These are phyloP conservation scores for Pyrrhosoma nymphula DNA, from an alignment of 2,888 invertebrate species.

Conservation along the genomic window DNA sequence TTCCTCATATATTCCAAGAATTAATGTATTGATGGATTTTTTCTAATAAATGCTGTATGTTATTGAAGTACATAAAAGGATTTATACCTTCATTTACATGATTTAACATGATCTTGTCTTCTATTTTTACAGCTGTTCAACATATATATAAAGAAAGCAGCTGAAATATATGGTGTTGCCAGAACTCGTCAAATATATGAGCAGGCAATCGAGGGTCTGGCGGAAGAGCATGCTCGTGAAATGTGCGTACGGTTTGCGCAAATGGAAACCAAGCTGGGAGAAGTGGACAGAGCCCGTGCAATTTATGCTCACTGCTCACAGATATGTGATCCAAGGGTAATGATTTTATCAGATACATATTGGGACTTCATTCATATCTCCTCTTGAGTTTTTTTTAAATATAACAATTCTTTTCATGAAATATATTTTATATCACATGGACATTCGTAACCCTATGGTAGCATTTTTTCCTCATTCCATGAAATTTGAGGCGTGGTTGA, in stretches of 20 bases:
- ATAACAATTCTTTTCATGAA: not conserved
- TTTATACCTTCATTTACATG: no score
- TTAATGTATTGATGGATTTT: not conserved
- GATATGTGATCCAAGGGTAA: conserved; percentile 98
- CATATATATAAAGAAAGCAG: conserved; percentile 98
- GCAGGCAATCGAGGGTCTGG: conserved; percentile 96
- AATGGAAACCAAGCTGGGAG: conserved; percentile 98
- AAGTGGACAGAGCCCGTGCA: conserved; percentile 97
- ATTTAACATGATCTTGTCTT: conserved; percentile 59
- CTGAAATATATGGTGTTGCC: conserved; percentile 98
- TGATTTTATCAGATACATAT: not conserved
- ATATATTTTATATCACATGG: no score
- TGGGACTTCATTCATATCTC: no score
- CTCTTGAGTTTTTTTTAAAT: conserved; percentile 38
- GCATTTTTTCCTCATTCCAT: no score
- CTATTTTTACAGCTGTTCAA: conserved; percentile 89
- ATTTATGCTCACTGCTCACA: conserved; percentile 99
- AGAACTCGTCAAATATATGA: conserved; percentile 98
- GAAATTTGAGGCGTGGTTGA: no score
- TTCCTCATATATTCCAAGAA: not conserved
- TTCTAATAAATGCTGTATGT: no score
- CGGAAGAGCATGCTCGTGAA: conserved; percentile 93
- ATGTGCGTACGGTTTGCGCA: conserved; percentile 98
- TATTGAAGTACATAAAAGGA: no score
- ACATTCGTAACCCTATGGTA: no score